Base-by-base conservation (phyloP, 2,888 invertebrate species). In the Phalera bucephala region DNA sequence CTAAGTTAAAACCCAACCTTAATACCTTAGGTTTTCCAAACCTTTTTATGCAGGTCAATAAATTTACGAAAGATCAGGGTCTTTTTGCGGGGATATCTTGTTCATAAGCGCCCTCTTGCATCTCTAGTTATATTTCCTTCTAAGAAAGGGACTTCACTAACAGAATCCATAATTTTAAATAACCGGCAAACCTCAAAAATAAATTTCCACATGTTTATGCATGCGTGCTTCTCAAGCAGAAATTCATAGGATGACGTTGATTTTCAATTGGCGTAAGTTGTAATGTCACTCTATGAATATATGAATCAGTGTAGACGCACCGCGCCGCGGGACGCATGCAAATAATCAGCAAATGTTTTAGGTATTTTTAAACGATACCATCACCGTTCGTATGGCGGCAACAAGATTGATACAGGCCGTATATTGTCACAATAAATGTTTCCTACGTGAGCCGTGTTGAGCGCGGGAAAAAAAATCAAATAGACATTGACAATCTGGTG, bases 221-320 rank as follows among this genome's bases (percentile, higher is more conserved):
- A 9, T 9, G 21, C 9, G 9, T 21, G 9, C 21, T 10, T 9
- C n/a, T 22, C 2, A 22, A 9, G 5, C 22, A 10, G 5, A 17
- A 17, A 17, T 17, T 17, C 17, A 17, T 5, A 17, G 17, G 7
- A 31, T 51, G 60, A 56, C 52, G 48, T 45, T 52, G 43, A 52
- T 48, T 46, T 37, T 39, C 45, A 40, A 50, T 52, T 56, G 42
- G 47, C 47, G 53, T 57, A 57, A 57, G 42, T 59, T 46, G 52
- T 52, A 57, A 52, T 52, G 54, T 52, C 48, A 43, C 46, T 37
- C 40, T 41, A 45, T 55, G 52, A 49, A 54, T 58, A 58, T 51
- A 53, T 61, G 64, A 59, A 37, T 61, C 64, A 59, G 43, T 30
- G 41, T 37, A 48, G 48, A 54, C 54, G 50, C 50, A 40, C 33